Conservation (phyloP, 1,140 invertebrate species). For the Caenorhabditis inopinata region DNA sequence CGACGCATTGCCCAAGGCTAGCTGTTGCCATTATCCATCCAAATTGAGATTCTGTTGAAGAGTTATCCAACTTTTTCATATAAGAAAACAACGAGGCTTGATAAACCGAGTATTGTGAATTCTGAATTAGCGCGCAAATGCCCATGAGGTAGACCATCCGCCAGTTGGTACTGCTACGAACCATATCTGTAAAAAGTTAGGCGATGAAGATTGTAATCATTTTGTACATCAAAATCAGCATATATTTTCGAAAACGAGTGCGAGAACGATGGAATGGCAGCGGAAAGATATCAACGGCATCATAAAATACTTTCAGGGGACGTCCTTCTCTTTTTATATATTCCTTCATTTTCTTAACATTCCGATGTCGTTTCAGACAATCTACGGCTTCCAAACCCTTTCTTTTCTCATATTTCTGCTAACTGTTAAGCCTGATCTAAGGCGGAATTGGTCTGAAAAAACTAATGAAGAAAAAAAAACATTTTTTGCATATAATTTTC, state of each 20-base stretch:
- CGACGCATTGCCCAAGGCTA: background rate
- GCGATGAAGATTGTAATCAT: background rate
- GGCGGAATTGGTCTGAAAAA: too few species aligned
- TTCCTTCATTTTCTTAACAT: background rate
- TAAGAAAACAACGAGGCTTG: background rate
- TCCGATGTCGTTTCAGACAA: background rate
- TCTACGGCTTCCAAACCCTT: background rate
- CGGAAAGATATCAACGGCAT: constrained; percentile 2
- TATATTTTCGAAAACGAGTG: background rate
- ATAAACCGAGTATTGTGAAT: constrained; percentile 16
- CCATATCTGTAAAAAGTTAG: background rate
- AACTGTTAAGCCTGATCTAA: too few species aligned
- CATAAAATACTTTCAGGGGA: constrained; percentile 2
- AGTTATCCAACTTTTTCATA: background rate
- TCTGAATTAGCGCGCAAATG: background rate
- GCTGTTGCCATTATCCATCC: constrained; percentile 20
- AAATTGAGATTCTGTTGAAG: background rate
- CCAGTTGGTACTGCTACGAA: background rate
- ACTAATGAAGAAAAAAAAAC: too few species aligned
- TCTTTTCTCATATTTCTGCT: too few species aligned
- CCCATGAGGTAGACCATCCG: constrained; percentile 8
- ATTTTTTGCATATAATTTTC: too few species aligned
- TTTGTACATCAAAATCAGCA: background rate
- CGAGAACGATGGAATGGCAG: background rate
- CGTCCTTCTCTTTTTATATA: background rate